Conservation (phyloP, 2,888 invertebrate genomes). For the Polydrusus cervinus region DNA sequence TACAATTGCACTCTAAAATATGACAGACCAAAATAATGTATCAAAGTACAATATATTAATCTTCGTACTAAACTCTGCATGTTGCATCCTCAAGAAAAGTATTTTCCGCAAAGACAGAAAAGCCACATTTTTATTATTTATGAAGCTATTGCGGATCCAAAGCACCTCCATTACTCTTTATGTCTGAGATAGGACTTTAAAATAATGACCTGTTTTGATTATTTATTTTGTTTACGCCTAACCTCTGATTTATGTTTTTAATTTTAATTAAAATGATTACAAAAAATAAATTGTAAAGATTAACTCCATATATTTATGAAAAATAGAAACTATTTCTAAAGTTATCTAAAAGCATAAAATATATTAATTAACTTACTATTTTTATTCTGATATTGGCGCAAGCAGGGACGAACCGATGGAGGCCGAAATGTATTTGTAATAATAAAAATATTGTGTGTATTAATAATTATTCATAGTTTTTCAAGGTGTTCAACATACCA, state of each 20-base stretch:
- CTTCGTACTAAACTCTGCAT: slow-evolving; percentile 23
- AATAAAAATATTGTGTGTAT: too few species aligned
- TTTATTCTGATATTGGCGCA: too few species aligned
- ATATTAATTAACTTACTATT: too few species aligned
- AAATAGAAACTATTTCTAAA: neutral
- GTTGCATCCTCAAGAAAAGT: slow-evolving; percentile 37
- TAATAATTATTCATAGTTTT: too few species aligned
- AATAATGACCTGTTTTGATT: slow-evolving; percentile 52
- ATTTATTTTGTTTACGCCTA: slow-evolving; percentile 48
- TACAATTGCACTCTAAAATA: neutral
- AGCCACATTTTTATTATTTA: slow-evolving; percentile 55
- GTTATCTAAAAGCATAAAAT: too few species aligned
- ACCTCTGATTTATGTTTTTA: slow-evolving; percentile 18
- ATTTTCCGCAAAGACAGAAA: slow-evolving; percentile 38
- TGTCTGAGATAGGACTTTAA: slow-evolving; percentile 53
- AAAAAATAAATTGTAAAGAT: too few species aligned
- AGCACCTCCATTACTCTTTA: slow-evolving; percentile 51
- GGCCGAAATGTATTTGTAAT: too few species aligned
- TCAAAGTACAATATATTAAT: slow-evolving; percentile 18
- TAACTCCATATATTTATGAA: neutral
- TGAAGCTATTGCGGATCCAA: slow-evolving; percentile 47
- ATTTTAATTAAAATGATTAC: neutral
- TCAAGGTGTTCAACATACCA: too few species aligned
- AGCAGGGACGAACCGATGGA: too few species aligned
- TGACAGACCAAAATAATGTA: neutral